Conservation (phyloP, 1,140 invertebrate species). For the Papilio aristodemus region DNA sequence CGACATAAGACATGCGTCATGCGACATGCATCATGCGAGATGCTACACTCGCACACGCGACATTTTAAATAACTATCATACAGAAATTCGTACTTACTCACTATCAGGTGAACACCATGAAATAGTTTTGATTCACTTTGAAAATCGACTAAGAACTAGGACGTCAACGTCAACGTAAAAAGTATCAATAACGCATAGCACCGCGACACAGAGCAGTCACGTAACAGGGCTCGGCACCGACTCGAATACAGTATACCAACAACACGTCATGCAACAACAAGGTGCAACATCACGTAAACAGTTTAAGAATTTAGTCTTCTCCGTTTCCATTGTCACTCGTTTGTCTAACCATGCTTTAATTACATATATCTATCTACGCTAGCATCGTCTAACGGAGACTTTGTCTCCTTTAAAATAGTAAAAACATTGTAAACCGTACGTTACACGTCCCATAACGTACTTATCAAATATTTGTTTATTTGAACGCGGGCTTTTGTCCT, state of each 20-base stretch:
- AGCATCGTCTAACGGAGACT: slow-evolving; percentile 76
- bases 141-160: slow-evolving; percentile 53
- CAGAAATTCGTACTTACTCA: slow-evolving; percentile 67
- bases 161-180: slow-evolving; percentile 45
- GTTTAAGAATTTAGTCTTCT: slow-evolving; percentile 79
- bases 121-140: slow-evolving; percentile 43
- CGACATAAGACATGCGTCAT: not conserved
- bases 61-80: slow-evolving; percentile 62
- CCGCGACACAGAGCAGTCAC: slow-evolving; percentile 44
- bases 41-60: slow-evolving; percentile 47
- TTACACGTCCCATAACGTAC: slow-evolving; percentile 43
- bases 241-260: slow-evolving; percentile 42
- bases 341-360: slow-evolving; percentile 71
- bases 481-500: slow-evolving; percentile 35
- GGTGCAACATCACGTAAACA: slow-evolving; percentile 76
- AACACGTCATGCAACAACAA: slow-evolving; percentile 71
- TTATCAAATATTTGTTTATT: slow-evolving; percentile 40
- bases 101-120: slow-evolving; percentile 64
- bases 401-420: slow-evolving; percentile 73
- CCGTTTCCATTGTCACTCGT: slow-evolving; percentile 77
- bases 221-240: slow-evolving; percentile 40
- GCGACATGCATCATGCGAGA: not conserved
- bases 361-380: slow-evolving; percentile 77
- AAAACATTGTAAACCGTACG: slow-evolving; percentile 72
- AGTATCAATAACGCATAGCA: slow-evolving; percentile 44